Evolutionary conservation across 2,888 invertebrate genomes (phyloP).

Genomic region (Shargacucullia verbasci): DNA sequence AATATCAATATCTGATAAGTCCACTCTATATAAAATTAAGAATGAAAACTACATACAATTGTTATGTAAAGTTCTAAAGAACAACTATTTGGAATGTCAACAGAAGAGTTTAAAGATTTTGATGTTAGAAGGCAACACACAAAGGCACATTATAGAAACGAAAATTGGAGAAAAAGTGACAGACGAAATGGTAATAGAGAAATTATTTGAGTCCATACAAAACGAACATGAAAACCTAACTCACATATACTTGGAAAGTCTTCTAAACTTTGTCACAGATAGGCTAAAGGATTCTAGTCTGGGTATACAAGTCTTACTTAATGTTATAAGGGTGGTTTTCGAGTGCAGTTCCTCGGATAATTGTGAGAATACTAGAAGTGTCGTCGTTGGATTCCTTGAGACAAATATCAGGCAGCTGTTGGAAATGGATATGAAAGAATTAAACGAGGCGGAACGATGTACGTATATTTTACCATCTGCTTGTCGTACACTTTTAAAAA

Average conservation of each 20-base stretch:
- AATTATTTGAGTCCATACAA: conserved; percentile 64
- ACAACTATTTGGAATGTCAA: conserved; percentile 71
- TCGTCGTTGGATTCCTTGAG: conserved; percentile 71
- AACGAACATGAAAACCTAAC: conserved; percentile 74
- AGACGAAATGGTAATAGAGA: conserved; percentile 60
- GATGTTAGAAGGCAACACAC: conserved; percentile 66
- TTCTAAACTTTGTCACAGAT: conserved; percentile 64
- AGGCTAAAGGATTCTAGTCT: conserved; percentile 46
- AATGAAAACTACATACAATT: conserved; percentile 56
- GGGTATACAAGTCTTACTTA: conserved; percentile 52
- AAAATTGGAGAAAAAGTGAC: conserved; percentile 40
- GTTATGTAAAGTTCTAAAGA: conserved; percentile 63
- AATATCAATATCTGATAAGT: conserved; percentile 40
- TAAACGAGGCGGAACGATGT: conserved; percentile 66
- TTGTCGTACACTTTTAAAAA: too few species aligned
- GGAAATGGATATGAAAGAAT: conserved; percentile 31
- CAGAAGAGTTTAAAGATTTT: conserved; percentile 75
- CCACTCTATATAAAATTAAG: conserved; percentile 48
- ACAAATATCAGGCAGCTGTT: conserved; percentile 58
- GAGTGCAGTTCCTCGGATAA: conserved; percentile 73
- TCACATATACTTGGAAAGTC: conserved; percentile 73
- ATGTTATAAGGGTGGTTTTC: conserved; percentile 66
- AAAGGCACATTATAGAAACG: conserved; percentile 62
- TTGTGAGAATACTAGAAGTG: conserved; percentile 62
- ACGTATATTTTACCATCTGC: conserved; percentile 49